phyloP scores from a whole-genome alignment of 2,113 vertebrate genomes.

The Mus musculus region DNA sequence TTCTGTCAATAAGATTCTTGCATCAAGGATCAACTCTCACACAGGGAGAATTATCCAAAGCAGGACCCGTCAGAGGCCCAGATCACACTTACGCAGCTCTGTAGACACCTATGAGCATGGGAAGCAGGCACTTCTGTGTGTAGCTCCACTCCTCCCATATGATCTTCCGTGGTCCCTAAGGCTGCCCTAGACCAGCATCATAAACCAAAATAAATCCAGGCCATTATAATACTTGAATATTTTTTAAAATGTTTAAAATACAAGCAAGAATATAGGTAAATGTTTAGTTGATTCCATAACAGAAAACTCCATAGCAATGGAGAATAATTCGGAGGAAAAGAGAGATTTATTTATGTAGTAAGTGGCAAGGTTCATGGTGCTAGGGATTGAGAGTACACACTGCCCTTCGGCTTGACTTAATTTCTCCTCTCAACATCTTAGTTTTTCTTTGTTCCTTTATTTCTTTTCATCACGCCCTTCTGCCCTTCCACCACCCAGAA shows the following conservation, averaged over 20 bases:
- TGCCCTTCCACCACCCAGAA: neutral
- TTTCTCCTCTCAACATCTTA: neutral
- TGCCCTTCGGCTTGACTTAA: neutral
- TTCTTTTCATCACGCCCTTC: neutral
- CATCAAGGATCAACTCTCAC: neutral
- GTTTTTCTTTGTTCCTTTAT: neutral
- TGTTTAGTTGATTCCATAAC: constrained; percentile 9
- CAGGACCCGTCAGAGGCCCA: neutral
- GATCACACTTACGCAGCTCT: neutral
- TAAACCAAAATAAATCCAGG: constrained; percentile 24
- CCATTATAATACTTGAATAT: neutral
- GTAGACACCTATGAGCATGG: neutral
- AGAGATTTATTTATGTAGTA: neutral
- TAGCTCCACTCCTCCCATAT: neutral
- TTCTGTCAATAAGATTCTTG: neutral
- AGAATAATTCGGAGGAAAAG: neutral
- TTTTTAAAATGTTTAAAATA: constrained; percentile 35
- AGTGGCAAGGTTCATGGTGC: neutral
- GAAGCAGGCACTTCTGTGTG: neutral
- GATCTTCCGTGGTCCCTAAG: neutral
- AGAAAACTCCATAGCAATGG: constrained; percentile 27
- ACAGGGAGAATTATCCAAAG: neutral
- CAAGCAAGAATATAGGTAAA: constrained; percentile 10
- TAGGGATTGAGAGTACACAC: neutral
- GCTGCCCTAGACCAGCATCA: neutral